These are phyloP conservation scores for Pterocles burchelli DNA, from an alignment of 2,113 vertebrate genomes.

Conservation along the genomic window DNA sequence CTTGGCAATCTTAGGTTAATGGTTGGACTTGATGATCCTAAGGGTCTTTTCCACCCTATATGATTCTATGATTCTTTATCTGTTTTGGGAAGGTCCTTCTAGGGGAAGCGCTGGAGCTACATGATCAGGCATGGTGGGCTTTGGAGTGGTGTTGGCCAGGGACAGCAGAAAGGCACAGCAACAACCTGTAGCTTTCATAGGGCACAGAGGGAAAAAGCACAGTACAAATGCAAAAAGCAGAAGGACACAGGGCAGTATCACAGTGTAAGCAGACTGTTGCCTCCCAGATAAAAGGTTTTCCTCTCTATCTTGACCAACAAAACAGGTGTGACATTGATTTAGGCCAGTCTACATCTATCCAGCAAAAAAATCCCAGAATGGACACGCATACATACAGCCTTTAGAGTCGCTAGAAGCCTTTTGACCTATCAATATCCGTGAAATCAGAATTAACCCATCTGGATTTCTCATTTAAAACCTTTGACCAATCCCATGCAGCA, in stretches of 20 bases:
- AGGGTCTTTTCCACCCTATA: not conserved
- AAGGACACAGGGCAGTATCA: not conserved
- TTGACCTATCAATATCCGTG: not conserved
- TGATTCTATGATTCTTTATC: not conserved
- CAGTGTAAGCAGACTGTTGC: fast-evolving
- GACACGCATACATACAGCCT: fast-evolving
- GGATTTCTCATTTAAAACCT: not conserved
- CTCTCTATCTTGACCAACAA: not conserved
- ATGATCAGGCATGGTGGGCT: not conserved
- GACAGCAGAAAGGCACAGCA: not conserved
- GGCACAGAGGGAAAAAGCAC: fast-evolving
- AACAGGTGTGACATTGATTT: not conserved
- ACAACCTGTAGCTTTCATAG: not conserved
- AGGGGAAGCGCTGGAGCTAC: not conserved
- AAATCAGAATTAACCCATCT: slow-evolving; percentile 27
- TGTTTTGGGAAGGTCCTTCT: not conserved
- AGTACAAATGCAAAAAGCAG: not conserved
- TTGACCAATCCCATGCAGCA: not conserved
- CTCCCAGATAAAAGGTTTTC: not conserved
- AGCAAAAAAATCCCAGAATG: not conserved
- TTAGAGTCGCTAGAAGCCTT: not conserved
- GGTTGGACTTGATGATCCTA: not conserved
- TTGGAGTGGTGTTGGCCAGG: not conserved
- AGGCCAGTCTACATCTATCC: not conserved
- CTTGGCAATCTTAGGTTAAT: not conserved